Evolutionary conservation across 2,797 vertebrate genomes (phyloP), one percentile per base, ranked within the genome.

Genomic region (Cuculus canorus): DNA sequence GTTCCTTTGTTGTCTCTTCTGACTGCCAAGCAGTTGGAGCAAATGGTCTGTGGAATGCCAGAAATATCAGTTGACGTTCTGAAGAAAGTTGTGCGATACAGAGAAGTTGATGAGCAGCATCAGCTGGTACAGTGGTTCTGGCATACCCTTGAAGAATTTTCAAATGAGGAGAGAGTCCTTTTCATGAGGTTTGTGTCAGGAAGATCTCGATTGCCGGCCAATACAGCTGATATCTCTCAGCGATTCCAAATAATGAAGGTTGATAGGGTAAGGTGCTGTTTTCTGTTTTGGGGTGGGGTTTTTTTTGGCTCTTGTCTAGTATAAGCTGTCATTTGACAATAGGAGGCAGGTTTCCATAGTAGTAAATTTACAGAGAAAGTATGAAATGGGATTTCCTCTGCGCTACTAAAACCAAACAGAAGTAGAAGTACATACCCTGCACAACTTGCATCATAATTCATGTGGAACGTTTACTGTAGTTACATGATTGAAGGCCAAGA

Each of bases 171-270:
- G 95, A 96, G 98, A 19, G 98, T 98, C 75, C 98, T 98, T 57
- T 98, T 98, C 96, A 98, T 98, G 98, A 97, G 98, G 82, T 98
- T 98, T 72, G 98, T 98, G 95, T 98, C 98, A 0, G 98, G 98
- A 80, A 96, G 98, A 80, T 98, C 98, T 69, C 98, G 98, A 33
- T 53, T 98, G 50, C 98, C 98, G 6, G 98, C 98, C 63, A 98
- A 98, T 97, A 98, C 98, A 18, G 98, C 98, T 9, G 98, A 98
- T 88, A 98, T 98, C 80, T 98, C 98, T 69, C 98, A 98, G 97
- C 97, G 98, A 80, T 98, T 98, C 96, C 98, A 98, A 90, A 98
- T 98, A 92, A 98, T 98, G 98, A 98, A 98, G 97, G 98, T 98
- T 92, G 98, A 98, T 97, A 96, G 98, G 98, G 98, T 98, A 96